phyloP scores from a whole-genome alignment of 2,888 invertebrate genomes.

The Tuberolachnus salignus region DNA sequence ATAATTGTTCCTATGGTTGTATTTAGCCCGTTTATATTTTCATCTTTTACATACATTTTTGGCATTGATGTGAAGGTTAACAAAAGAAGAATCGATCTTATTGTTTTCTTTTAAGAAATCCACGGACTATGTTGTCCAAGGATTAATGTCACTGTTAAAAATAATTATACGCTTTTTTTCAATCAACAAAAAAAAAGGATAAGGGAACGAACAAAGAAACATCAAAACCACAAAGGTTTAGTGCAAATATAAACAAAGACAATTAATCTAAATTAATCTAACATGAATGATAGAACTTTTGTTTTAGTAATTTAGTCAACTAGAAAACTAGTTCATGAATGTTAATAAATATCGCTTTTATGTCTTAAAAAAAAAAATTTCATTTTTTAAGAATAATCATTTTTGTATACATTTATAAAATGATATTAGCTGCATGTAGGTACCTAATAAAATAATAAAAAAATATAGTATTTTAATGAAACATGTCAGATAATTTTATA shows the following conservation, averaged over 20 bases:
- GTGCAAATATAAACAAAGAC: slow-evolving; percentile 35
- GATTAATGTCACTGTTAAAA: slow-evolving; percentile 44
- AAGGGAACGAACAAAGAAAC: neutral
- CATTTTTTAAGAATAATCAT: neutral
- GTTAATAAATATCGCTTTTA: neutral
- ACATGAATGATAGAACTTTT: slow-evolving; percentile 35
- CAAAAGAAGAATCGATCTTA: slow-evolving; percentile 32
- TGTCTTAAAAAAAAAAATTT: neutral
- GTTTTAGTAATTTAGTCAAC: slow-evolving; percentile 23
- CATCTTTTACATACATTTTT: neutral
- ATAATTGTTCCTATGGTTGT: slow-evolving; percentile 2
- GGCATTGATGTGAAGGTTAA: slow-evolving; percentile 15
- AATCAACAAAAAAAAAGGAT: slow-evolving; percentile 32
- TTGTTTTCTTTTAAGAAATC: slow-evolving; percentile 12
- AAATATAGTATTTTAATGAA: too few relatives aligned
- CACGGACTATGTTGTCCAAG: slow-evolving; percentile 19
- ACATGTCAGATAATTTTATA: too few relatives aligned
- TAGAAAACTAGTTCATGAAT: slow-evolving; percentile 15
- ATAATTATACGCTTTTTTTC: slow-evolving; percentile 40
- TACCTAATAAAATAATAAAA: neutral
- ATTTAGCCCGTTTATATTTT: slow-evolving; percentile 23
- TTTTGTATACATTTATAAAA: neutral
- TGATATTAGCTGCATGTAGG: neutral
- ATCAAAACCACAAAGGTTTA: slow-evolving; percentile 47
- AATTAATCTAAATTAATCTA: slow-evolving; percentile 43